These are phyloP conservation scores for Aurelia sp. DNA, from an alignment of 30 jellyfish, hydroid and myxozoan species.

Conservation along the genomic window DNA sequence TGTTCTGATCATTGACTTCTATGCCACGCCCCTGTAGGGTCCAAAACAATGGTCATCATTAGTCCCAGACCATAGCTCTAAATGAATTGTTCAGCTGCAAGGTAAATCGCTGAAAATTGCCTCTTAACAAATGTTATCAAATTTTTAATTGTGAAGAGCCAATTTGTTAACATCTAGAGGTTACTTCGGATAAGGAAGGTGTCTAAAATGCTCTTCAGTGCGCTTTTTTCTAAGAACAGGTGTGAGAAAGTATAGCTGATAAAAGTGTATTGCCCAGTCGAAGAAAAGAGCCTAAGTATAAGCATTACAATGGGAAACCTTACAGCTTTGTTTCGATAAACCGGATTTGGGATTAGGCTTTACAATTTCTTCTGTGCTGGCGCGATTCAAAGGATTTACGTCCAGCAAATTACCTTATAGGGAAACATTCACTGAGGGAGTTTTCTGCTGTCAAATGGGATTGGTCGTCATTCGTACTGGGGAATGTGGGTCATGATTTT, in stretches of 20 bases:
- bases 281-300: neutral
- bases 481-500: too few species aligned
- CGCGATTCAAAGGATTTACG: slow-evolving; percentile 41
- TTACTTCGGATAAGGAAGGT: too few species aligned
- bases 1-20: too few species aligned
- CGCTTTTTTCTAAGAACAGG: slow-evolving; percentile 11
- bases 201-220: too few species aligned
- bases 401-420: slow-evolving; percentile 26
- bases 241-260: slow-evolving; percentile 10
- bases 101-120: too few species aligned
- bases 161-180: too few species aligned
- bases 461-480: neutral
- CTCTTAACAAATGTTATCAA: too few species aligned
- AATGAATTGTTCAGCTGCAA: too few species aligned
- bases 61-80: too few species aligned
- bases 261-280: neutral
- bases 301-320: neutral
- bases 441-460: neutral
- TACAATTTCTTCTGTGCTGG: slow-evolving; percentile 14
- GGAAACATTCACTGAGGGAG: slow-evolving; percentile 15
- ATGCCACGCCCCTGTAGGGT: too few species aligned
- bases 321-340: slow-evolving; percentile 39
- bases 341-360: slow-evolving; percentile 68
- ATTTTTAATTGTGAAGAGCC: too few species aligned
- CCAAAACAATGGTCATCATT: too few species aligned